These are phyloP conservation scores for Ahaetulla prasina DNA, from an alignment of 2,113 vertebrate genomes.

Conservation along the genomic window DNA sequence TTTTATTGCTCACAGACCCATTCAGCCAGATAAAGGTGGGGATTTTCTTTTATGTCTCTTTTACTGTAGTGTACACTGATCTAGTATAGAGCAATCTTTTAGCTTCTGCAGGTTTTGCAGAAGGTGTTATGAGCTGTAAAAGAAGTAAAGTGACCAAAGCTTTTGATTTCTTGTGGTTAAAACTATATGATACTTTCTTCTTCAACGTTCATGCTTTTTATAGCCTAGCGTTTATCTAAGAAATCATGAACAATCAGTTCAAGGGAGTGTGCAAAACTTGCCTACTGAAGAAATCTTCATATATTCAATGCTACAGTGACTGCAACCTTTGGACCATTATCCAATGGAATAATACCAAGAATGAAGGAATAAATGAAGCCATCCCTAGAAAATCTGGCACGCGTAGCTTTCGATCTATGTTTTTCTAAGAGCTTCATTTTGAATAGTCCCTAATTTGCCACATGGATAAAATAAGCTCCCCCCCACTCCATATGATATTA, in stretches of 20 bases:
- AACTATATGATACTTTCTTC: background rate
- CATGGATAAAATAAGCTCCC: background rate
- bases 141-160: background rate
- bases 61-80: conserved; percentile 21
- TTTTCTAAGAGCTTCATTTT: background rate
- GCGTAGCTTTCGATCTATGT: background rate
- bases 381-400: accelerated
- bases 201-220: background rate
- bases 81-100: conserved; percentile 16
- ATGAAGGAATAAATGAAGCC: background rate
- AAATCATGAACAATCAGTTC: conserved; percentile 10
- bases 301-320: background rate
- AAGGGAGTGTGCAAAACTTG: background rate
- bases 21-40: conserved; percentile 20
- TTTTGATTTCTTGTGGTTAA: background rate
- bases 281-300: accelerated
- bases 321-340: background rate
- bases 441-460: background rate
- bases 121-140: conserved; percentile 32
- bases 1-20: conserved; percentile 22
- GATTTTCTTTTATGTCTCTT: conserved; percentile 17
- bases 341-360: background rate
- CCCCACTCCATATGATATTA: background rate
- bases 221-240: background rate
- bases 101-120: conserved; percentile 15